Conservation (phyloP, 1,140 invertebrate species). For the Plectrocnemia conspersa region DNA sequence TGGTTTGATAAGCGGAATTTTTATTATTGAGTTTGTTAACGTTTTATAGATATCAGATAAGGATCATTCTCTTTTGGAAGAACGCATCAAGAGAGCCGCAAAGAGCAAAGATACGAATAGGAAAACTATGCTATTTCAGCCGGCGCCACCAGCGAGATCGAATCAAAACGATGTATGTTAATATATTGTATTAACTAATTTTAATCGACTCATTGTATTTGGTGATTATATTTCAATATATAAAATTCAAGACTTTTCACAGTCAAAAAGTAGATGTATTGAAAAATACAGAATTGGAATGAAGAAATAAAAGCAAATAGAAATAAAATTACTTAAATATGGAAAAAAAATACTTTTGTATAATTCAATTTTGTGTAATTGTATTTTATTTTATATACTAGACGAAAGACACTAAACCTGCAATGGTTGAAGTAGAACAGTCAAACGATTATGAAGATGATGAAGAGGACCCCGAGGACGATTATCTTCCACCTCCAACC, state of each 20-base stretch:
- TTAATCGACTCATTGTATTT: no score
- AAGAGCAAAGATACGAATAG: slow-evolving; percentile 59
- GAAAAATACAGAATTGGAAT: no score
- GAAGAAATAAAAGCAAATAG: no score
- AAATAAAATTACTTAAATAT: no score
- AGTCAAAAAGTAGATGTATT: no score
- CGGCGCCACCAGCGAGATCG: slow-evolving; percentile 44
- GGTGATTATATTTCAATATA: no score
- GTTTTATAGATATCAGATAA: slow-evolving; percentile 79
- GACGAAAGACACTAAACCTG: slow-evolving; percentile 15
- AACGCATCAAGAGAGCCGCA: slow-evolving; percentile 85
- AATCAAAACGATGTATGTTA: slow-evolving; percentile 41
- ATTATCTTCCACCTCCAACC: slow-evolving; percentile 37
- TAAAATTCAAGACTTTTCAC: no score
- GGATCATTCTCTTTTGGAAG: slow-evolving; percentile 88
- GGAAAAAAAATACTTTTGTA: no score
- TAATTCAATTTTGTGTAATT: no score
- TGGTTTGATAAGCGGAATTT: neutral
- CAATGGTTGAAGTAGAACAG: slow-evolving; percentile 21
- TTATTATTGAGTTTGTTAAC: slow-evolving; percentile 1
- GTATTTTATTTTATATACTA: slow-evolving; percentile 9
- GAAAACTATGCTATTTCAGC: slow-evolving; percentile 41
- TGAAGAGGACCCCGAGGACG: slow-evolving; percentile 39
- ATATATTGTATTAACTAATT: no score
- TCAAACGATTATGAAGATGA: slow-evolving; percentile 44